Evolutionary conservation across 2,888 invertebrate species (phyloP).

Genomic region (Xylocampa areola): DNA sequence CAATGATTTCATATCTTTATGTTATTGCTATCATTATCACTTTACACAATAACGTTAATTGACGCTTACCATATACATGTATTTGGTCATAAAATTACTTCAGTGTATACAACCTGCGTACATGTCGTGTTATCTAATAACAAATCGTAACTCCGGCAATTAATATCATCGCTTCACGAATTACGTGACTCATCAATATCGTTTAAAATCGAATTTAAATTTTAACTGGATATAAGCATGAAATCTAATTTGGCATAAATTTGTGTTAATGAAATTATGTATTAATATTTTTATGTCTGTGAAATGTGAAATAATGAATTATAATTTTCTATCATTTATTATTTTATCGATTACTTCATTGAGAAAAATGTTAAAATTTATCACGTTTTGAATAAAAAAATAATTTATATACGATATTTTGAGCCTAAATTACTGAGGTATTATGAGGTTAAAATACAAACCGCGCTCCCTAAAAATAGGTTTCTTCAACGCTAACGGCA

Average conservation of each 20-base stretch:
- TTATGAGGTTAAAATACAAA: too few relatives aligned
- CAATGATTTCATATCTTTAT: slow-evolving; percentile 3
- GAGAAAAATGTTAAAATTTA: too few relatives aligned
- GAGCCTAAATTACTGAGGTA: too few relatives aligned
- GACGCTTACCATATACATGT: slow-evolving; percentile 10
- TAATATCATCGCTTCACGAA: slow-evolving; percentile 29
- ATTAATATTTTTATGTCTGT: slow-evolving; percentile 3
- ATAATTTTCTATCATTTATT: too few relatives aligned
- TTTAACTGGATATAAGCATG: slow-evolving; percentile 7
- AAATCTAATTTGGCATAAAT: slow-evolving; percentile 13
- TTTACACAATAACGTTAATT: slow-evolving; percentile 33
- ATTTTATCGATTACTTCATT: too few relatives aligned
- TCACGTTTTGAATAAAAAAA: too few relatives aligned
- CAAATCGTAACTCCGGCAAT: slow-evolving; percentile 28
- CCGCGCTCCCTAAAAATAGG: too few relatives aligned
- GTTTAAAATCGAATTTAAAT: slow-evolving; percentile 20
- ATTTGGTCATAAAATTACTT: slow-evolving; percentile 29
- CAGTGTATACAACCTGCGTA: slow-evolving; percentile 9
- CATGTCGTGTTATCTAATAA: slow-evolving; percentile 36
- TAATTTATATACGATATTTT: too few relatives aligned
- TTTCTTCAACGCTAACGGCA: too few relatives aligned
- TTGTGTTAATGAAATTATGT: slow-evolving; percentile 13
- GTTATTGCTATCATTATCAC: slow-evolving; percentile 26
- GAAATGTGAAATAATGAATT: too few relatives aligned
- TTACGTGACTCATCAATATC: slow-evolving; percentile 37